Conservation (phyloP, 1,140 invertebrate genomes). For the Drosophila nasuta region DNA sequence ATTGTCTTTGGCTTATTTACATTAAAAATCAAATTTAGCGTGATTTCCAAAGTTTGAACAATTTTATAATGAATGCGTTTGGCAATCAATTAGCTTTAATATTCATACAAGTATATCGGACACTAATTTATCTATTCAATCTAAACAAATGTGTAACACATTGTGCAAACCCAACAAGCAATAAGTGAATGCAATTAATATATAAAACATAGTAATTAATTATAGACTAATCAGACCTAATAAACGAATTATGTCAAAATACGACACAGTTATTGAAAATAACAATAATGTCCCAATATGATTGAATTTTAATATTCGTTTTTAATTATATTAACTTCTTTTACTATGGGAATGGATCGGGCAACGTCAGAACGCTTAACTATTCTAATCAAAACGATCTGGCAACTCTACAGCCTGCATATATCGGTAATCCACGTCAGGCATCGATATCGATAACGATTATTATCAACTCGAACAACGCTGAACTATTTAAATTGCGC, state of each 20-base stretch:
- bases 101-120: not conserved
- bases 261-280: too few relatives aligned
- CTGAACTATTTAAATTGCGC: too few relatives aligned
- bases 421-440: too few relatives aligned
- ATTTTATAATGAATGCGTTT: constrained; percentile 19
- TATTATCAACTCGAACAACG: too few relatives aligned
- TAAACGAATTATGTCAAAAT: not conserved
- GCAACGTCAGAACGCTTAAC: too few relatives aligned
- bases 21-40: constrained; percentile 21
- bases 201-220: constrained; percentile 6
- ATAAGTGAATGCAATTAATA: constrained; percentile 25
- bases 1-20: constrained; percentile 25
- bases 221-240: not conserved
- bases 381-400: too few relatives aligned
- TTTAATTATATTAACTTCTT: too few relatives aligned
- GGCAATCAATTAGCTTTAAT: constrained; percentile 28
- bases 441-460: too few relatives aligned
- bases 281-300: too few relatives aligned
- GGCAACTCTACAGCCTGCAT: too few relatives aligned
- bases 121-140: constrained; percentile 11
- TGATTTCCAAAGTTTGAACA: constrained; percentile 15
- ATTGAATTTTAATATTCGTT: too few relatives aligned
- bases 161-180: constrained; percentile 5
- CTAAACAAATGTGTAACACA: not conserved
- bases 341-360: too few relatives aligned